phyloP scores from a whole-genome alignment of 2,797 vertebrate genomes.

The Dryobates pubescens region DNA sequence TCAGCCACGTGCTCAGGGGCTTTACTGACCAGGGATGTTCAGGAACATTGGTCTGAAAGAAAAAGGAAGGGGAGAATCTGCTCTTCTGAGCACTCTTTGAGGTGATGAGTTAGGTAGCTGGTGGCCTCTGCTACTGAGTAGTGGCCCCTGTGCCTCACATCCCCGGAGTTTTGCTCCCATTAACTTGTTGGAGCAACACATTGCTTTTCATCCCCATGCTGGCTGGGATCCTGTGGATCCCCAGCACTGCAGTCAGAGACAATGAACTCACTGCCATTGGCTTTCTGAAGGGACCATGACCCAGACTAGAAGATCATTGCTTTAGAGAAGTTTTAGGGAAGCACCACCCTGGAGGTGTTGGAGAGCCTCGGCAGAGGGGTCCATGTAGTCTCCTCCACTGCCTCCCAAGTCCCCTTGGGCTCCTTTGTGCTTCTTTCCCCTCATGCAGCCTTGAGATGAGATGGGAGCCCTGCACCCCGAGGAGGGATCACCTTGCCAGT shows the following conservation, averaged over 20 bases:
- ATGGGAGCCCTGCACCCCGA: accelerated
- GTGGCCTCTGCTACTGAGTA: neutral
- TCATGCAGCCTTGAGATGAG: neutral
- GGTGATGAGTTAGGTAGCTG: neutral
- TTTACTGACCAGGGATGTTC: neutral
- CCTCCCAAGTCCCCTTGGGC: neutral
- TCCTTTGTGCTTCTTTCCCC: neutral
- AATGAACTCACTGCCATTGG: neutral
- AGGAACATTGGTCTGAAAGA: neutral
- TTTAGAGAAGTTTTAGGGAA: slow-evolving; percentile 7
- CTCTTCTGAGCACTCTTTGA: neutral
- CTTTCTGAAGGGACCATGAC: slow-evolving; percentile 7
- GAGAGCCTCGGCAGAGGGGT: neutral
- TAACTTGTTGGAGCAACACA: neutral
- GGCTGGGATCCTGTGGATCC: neutral
- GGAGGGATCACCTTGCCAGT: neutral
- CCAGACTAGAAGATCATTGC: neutral
- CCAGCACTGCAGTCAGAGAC: neutral
- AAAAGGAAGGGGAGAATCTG: neutral
- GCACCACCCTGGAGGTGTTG: neutral
- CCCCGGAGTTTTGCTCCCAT: neutral
- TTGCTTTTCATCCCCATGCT: neutral
- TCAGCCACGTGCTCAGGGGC: neutral
- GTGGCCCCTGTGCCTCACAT: neutral
- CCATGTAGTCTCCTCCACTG: neutral